phyloP scores from a whole-genome alignment of 2,113 vertebrate genomes.

The Octodon degus region DNA sequence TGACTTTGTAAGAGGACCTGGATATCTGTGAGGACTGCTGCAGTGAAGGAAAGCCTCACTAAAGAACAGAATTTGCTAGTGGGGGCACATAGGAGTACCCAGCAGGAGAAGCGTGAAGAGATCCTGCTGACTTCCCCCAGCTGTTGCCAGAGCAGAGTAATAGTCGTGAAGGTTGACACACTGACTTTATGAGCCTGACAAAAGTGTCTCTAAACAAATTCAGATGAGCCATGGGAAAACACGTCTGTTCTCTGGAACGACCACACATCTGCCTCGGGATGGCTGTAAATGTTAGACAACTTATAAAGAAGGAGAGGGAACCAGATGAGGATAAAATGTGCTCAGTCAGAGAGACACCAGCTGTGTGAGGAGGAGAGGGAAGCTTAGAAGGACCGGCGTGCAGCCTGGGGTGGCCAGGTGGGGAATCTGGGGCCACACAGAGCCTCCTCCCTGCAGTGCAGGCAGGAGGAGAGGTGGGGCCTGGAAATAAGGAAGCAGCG shows the following conservation, averaged over 20 bases:
- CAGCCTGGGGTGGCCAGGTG: not conserved
- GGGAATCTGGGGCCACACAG: not conserved
- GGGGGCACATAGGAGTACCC: not conserved
- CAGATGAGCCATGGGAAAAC: not conserved
- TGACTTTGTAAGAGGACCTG: not conserved
- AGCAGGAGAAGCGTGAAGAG: not conserved
- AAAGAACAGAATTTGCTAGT: not conserved
- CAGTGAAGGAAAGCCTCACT: not conserved
- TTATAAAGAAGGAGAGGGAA: not conserved
- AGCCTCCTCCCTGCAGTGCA: not conserved
- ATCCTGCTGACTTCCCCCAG: not conserved
- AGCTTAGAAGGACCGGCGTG: not conserved
- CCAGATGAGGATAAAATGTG: not conserved
- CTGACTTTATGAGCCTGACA: slow-evolving; percentile 19
- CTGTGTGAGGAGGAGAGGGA: not conserved
- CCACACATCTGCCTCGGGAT: not conserved
- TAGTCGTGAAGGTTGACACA: not conserved
- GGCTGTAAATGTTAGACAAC: not conserved
- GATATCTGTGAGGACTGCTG: not conserved
- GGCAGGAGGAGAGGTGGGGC: no score
- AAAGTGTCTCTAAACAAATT: not conserved
- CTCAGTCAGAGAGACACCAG: not conserved
- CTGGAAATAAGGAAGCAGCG: no score
- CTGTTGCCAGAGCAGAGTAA: not conserved
- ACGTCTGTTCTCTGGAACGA: not conserved